These are phyloP conservation scores for Oryzias sinensis DNA, from an alignment of 2,797 vertebrate species.

Conservation along the genomic window DNA sequence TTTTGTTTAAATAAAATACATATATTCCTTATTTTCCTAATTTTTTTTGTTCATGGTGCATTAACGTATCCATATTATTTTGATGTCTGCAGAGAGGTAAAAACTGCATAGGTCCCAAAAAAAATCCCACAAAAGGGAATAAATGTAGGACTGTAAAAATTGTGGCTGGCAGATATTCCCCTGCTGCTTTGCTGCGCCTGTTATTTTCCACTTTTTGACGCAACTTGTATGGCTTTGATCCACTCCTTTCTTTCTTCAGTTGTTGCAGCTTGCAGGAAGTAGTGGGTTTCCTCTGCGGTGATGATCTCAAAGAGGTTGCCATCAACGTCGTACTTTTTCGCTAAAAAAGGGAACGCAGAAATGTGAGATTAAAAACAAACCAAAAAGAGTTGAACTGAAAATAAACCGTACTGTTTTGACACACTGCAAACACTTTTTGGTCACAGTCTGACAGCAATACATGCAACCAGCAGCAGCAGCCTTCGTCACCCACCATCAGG, in stretches of 20 bases:
- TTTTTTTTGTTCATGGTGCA: too few species aligned
- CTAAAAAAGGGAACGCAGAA: conserved; percentile 61
- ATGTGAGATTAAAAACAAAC: background rate
- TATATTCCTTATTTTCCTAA: too few species aligned
- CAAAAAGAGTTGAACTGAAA: conserved; percentile 4
- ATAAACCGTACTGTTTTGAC: conserved; percentile 14
- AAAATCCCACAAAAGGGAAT: background rate
- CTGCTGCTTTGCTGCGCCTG: background rate
- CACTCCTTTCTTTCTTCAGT: conserved; percentile 88
- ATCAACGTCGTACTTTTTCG: conserved; percentile 83
- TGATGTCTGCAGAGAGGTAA: conserved; percentile 5
- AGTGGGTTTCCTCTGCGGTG: conserved; percentile 89
- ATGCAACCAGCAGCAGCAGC: conserved; percentile 2
- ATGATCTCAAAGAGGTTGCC: conserved; percentile 98
- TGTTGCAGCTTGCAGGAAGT: conserved; percentile 90
- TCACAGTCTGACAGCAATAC: conserved; percentile 2
- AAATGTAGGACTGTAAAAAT: background rate
- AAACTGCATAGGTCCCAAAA: background rate
- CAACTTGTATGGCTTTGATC: conserved; percentile 91
- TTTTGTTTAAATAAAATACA: background rate
- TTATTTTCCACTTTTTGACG: conserved; percentile 90
- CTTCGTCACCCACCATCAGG: conserved; percentile 83
- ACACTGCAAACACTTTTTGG: conserved; percentile 8
- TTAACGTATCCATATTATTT: background rate
- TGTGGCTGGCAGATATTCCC: conserved; percentile 7